Base-by-base conservation (phyloP, 2,888 invertebrate species). In the Acrobeloides nanus region DNA sequence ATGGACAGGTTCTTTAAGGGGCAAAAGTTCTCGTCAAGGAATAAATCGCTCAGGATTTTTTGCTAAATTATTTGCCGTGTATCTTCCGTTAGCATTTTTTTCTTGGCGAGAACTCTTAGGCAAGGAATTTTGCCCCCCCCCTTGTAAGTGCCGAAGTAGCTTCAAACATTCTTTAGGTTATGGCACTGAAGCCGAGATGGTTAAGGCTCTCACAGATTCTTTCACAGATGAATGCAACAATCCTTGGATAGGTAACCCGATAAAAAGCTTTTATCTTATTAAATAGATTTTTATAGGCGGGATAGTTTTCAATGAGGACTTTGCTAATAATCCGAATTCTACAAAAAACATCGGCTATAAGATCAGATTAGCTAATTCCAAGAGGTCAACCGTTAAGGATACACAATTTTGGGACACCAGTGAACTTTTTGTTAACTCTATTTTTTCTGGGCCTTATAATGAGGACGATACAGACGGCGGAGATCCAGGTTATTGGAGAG, bases 111-210 rank as follows among this genome's bases (percentile, higher is more conserved):
- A n/a, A n/a, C n/a, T n/a, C n/a, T n/a, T n/a, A n/a, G n/a, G n/a
- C n/a, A n/a, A n/a, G n/a, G n/a, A n/a, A n/a, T n/a, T n/a, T n/a
- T n/a, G n/a, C n/a, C n/a, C n/a, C n/a, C n/a, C n/a, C n/a, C n/a
- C n/a, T n/a, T n/a, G n/a, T n/a, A n/a, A n/a, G n/a, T n/a, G n/a
- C n/a, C n/a, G n/a, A n/a, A n/a, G n/a, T n/a, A n/a, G n/a, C n/a
- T n/a, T n/a, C n/a, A n/a, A n/a, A n/a, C n/a, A n/a, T n/a, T n/a
- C n/a, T n/a, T n/a, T n/a, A n/a, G n/a, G n/a, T n/a, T n/a, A n/a
- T n/a, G 48, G 51, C 3, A 69, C 57, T 18, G 78, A 78, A 56
- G 61, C 66, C 3, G 70, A 72, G 12, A 62, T 78, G 69, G 74
- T 75, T 15, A 46, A 61, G 4, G 72, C 66, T 49, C 63, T 76